These are phyloP conservation scores for Yponomeuta evonymella DNA, from an alignment of 2,888 invertebrate genomes.

Conservation along the genomic window DNA sequence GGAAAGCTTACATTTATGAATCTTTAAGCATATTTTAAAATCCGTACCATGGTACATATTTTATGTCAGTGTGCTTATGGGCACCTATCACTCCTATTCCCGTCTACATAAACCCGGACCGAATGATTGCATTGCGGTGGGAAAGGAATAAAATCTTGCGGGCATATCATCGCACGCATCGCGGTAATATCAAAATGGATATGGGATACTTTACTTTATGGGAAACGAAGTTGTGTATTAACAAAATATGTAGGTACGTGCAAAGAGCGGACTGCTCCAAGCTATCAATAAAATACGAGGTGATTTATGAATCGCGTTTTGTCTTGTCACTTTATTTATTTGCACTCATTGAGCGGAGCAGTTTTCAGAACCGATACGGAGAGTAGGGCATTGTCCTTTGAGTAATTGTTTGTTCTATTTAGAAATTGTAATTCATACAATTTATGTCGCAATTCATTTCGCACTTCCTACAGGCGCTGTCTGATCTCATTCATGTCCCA, in stretches of 20 bases:
- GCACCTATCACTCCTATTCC: constrained; percentile 8
- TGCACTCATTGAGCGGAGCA: background rate
- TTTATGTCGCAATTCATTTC: constrained; percentile 44
- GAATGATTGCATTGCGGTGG: constrained; percentile 15
- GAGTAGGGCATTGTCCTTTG: constrained; percentile 34
- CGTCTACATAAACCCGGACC: constrained; percentile 13
- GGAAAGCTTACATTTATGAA: constrained; percentile 65
- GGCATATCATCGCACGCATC: constrained; percentile 1
- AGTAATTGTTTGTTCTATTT: constrained; percentile 48
- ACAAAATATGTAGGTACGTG: constrained; percentile 14
- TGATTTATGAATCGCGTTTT: constrained; percentile 1
- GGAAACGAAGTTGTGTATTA: background rate
- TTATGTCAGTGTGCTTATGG: constrained; percentile 27
- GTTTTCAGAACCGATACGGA: background rate
- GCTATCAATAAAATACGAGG: background rate
- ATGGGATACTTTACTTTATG: constrained; percentile 8
- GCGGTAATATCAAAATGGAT: constrained; percentile 9
- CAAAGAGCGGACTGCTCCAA: background rate
- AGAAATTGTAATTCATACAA: constrained; percentile 51
- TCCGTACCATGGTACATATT: constrained; percentile 46
- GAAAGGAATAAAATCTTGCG: constrained; percentile 8
- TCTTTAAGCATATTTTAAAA: constrained; percentile 68
- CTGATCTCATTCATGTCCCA: constrained; percentile 63
- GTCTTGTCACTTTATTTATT: background rate
- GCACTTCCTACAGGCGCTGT: constrained; percentile 45